Percentiles rank a stretch among this genome's conserved stretches.
phyloP scores from a whole-genome alignment of 2,113 vertebrate genomes.

The Lasiurus borealis region DNA sequence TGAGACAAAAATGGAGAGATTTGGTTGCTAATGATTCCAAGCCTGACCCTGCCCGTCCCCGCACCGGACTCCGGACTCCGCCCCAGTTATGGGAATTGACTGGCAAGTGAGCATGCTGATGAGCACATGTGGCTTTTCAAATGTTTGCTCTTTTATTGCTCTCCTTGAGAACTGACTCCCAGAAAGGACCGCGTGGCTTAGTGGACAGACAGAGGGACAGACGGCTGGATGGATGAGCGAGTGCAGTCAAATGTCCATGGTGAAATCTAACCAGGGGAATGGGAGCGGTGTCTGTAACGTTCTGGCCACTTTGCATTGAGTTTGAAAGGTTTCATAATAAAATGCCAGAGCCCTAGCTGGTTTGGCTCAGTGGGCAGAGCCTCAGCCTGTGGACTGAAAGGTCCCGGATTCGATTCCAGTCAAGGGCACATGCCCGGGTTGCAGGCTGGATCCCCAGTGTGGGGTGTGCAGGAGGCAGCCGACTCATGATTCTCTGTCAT shows the following conservation, averaged over 20 bases:
- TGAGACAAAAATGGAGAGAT: conserved; percentile 51
- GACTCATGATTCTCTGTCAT: too few species aligned
- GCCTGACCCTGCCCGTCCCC: neutral
- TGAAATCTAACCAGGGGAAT: neutral
- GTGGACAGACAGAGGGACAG: neutral
- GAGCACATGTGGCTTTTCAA: neutral
- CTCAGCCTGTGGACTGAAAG: too few species aligned
- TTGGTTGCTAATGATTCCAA: conserved; percentile 42
- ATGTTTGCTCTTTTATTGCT: neutral
- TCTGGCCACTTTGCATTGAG: neutral
- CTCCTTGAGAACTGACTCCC: neutral
- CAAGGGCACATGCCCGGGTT: too few species aligned
- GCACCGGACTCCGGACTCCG: too few species aligned
- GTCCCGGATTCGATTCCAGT: too few species aligned
- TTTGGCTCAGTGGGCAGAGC: too few species aligned
- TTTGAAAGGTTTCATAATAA: conserved; percentile 33
- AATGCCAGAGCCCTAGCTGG: too few species aligned
- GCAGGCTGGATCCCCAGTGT: too few species aligned
- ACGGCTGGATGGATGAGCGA: neutral
- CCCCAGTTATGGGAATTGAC: neutral
- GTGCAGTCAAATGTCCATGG: neutral
- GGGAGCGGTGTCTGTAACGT: neutral
- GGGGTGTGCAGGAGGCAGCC: too few species aligned
- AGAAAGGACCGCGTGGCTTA: neutral
- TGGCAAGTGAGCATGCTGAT: neutral